Percentiles rank a stretch among this genome's conserved stretches.
Conservation (phyloP, 2,888 invertebrate species). For the Platycheirus rosarum region DNA sequence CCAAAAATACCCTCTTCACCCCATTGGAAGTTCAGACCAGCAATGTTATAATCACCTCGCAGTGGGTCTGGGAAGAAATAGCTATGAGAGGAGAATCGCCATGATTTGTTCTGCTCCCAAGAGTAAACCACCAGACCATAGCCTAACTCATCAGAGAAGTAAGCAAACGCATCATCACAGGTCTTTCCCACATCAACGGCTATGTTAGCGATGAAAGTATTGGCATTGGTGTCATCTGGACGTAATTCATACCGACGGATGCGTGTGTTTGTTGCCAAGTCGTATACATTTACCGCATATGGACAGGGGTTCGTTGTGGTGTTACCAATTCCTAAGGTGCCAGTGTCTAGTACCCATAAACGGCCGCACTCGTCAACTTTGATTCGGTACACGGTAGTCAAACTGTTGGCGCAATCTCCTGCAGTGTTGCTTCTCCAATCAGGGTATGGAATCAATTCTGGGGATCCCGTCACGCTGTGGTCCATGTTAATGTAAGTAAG, state of each 20-base stretch:
- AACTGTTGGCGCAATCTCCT: slow-evolving; percentile 89
- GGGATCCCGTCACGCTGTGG: slow-evolving; percentile 87
- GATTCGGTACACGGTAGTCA: slow-evolving; percentile 91
- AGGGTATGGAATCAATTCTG: slow-evolving; percentile 90
- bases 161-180: slow-evolving; percentile 90
- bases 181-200: slow-evolving; percentile 89
- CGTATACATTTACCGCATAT: slow-evolving; percentile 90
- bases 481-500: slow-evolving; percentile 90
- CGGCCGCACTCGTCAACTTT: slow-evolving; percentile 91
- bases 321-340: slow-evolving; percentile 91
- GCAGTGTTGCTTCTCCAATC: slow-evolving; percentile 89
- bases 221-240: slow-evolving; percentile 88
- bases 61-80: slow-evolving; percentile 92
- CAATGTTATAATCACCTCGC: slow-evolving; percentile 90
- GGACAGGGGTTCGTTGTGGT: slow-evolving; percentile 91
- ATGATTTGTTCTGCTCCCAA: slow-evolving; percentile 89
- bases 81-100: slow-evolving; percentile 89
- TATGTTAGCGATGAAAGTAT: slow-evolving; percentile 93
- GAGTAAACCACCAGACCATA: slow-evolving; percentile 92
- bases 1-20: slow-evolving; percentile 92
- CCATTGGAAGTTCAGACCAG: slow-evolving; percentile 93
- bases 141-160: slow-evolving; percentile 91
- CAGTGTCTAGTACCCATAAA: slow-evolving; percentile 92
- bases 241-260: slow-evolving; percentile 88
- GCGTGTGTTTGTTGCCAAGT: slow-evolving; percentile 88